Base-by-base conservation (phyloP, 1,140 invertebrate species). In the Drosophila funebris region DNA sequence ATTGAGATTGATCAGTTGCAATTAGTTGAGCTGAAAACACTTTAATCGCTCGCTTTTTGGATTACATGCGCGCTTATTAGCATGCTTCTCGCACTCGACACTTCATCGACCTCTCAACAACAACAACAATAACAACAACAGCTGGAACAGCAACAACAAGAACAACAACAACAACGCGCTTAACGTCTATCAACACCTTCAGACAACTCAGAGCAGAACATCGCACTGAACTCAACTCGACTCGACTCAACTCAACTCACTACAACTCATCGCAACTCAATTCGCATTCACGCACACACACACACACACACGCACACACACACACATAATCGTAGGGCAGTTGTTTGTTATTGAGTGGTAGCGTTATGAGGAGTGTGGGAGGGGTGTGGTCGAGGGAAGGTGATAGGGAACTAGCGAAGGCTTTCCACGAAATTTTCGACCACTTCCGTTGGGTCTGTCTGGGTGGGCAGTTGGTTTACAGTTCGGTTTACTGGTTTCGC, bases 351-450 rank as follows among this genome's bases (percentile, higher is more conserved):
- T 24, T 3, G 22, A 24, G n/a, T 24, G 22, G 4, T 24, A 24
- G 22, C 22, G 22, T 24, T 3, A 24, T 3, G 22, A 2, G 39
- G 5, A 36, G 13, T 8, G 11, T 3, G 13, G 18, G 3, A n/a
- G 0, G 1, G 0, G 8, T 13, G 4, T 9, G 2, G 6, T 9
- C 20, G 2, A 20, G 27, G 16, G n/a, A 7, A 24, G 14, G 18
- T 22, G 29, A 41, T 41, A 31, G 48, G 39, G 29, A 53, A 56
- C 50, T 53, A 22, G 27, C 62, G 73, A 85, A 77, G 82, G 82
- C 69, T 84, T 85, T 87, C 81, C 81, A 87, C 74, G 82, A 87
- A 84, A 62, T 76, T 73, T 73, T 73, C 72, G 77, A 87, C 82
- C 73, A 87, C 71, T 85, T 85, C 81, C 81, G 81, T 87, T 78